phyloP scores from a whole-genome alignment of 2,888 invertebrate species.

The Empis livida region DNA sequence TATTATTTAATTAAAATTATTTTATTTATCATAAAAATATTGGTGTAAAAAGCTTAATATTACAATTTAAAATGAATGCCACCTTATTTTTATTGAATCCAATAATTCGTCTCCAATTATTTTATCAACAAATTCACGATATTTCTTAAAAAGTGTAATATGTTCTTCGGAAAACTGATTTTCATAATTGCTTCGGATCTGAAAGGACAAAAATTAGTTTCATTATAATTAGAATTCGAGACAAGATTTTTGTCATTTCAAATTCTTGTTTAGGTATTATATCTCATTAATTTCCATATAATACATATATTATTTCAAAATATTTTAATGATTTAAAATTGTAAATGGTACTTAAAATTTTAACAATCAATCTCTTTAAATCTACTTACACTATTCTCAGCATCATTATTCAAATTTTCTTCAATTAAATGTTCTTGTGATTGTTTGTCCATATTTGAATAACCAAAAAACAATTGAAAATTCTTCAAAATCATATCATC shows the following conservation, averaged over 20 bases:
- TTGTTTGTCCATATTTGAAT: not conserved
- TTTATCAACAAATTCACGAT: slow-evolving; percentile 34
- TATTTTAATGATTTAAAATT: not conserved
- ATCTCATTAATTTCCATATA: too few relatives aligned
- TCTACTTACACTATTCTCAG: not conserved
- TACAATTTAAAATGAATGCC: slow-evolving; percentile 1
- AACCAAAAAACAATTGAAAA: slow-evolving; percentile 23
- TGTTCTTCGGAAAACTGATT: slow-evolving; percentile 31
- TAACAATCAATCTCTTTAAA: not conserved
- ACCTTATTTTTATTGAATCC: slow-evolving; percentile 28
- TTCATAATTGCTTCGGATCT: not conserved
- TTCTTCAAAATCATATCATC: slow-evolving; percentile 27
- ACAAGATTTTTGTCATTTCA: too few relatives aligned
- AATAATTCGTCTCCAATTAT: slow-evolving; percentile 24
- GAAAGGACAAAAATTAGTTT: too few relatives aligned
- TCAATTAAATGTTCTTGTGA: too few relatives aligned
- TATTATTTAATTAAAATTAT: too few relatives aligned
- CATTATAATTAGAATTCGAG: too few relatives aligned
- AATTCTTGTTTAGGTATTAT: too few relatives aligned
- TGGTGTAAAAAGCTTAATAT: too few relatives aligned
- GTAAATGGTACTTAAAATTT: too few relatives aligned
- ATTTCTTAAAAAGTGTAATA: slow-evolving; percentile 39
- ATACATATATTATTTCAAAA: not conserved
- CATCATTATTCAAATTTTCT: too few relatives aligned
- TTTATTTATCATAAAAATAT: too few relatives aligned